phyloP scores from a whole-genome alignment of 2,888 invertebrate species.

The Hyppa rectilinea region DNA sequence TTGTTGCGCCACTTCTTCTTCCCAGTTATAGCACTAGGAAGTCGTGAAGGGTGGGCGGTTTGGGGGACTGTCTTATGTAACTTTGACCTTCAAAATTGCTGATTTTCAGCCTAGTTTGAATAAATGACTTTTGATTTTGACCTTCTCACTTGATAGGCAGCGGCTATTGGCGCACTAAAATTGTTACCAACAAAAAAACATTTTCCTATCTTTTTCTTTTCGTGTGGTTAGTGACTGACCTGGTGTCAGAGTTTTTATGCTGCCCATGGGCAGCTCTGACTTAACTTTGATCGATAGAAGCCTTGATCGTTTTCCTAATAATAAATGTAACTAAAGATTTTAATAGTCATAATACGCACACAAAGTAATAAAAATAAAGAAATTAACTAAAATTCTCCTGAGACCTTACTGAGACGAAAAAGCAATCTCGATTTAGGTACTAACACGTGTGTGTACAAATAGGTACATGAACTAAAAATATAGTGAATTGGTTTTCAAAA shows the following conservation, averaged over 20 bases:
- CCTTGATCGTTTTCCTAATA: no score
- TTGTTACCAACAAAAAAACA: not conserved
- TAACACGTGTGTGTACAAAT: not conserved
- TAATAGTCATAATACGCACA: conserved; percentile 12
- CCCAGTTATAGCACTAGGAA: no score
- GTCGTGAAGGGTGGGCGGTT: no score
- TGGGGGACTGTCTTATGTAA: no score
- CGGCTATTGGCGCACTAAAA: not conserved
- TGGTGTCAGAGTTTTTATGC: no score
- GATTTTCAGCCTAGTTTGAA: no score
- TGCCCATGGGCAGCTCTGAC: no score
- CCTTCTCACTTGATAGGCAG: not conserved
- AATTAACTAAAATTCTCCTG: conserved; percentile 14
- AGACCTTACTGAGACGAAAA: conserved; percentile 21
- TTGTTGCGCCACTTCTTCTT: no score
- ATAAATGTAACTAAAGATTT: not conserved
- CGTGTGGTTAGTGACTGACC: no score
- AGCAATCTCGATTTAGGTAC: conserved; percentile 27
- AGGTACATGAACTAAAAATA: conserved; percentile 7
- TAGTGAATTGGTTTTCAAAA: not conserved
- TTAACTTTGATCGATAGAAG: no score
- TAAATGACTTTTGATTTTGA: no score
- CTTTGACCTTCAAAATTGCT: no score
- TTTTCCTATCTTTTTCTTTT: not conserved
- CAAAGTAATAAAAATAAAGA: conserved; percentile 19